Evolutionary conservation across 2,888 invertebrate genomes (phyloP).

Genomic region (Mystacides longicornis): DNA sequence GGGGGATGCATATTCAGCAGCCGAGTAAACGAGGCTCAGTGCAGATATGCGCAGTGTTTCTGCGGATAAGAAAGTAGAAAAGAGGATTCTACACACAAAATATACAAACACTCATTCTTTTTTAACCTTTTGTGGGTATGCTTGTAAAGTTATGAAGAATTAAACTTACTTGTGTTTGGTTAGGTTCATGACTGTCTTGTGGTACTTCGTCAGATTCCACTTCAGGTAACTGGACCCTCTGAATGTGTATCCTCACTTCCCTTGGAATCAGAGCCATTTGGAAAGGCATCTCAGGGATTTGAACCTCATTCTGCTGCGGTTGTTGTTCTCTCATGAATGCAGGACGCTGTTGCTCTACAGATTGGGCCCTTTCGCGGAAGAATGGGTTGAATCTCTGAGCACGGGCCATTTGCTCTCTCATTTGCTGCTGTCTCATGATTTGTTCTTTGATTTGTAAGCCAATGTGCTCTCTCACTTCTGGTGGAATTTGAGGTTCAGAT

Average conservation of each 20-base stretch:
- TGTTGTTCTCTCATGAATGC: slow-evolving; percentile 16
- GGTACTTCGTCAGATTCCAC: slow-evolving; percentile 23
- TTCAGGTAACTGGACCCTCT: slow-evolving; percentile 34
- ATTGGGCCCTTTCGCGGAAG: slow-evolving; percentile 31
- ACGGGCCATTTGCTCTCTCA: slow-evolving; percentile 33
- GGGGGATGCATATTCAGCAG: too few species aligned
- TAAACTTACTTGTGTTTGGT: slow-evolving; percentile 22
- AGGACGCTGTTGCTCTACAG: slow-evolving; percentile 9
- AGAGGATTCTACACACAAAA: too few species aligned
- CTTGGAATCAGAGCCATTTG: slow-evolving; percentile 35
- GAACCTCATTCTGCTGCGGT: slow-evolving; percentile 26
- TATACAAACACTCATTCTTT: too few species aligned
- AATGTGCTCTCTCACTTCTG: slow-evolving; percentile 20
- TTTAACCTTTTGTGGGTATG: too few species aligned
- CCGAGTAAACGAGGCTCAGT: too few species aligned
- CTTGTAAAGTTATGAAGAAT: too few species aligned
- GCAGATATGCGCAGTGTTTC: too few species aligned
- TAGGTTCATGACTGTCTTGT: slow-evolving; percentile 21
- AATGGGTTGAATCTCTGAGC: slow-evolving; percentile 14
- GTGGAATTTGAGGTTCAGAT: slow-evolving; percentile 1
- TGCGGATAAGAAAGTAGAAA: too few species aligned
- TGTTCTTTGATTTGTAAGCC: slow-evolving; percentile 26
- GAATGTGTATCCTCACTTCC: slow-evolving; percentile 48
- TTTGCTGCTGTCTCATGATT: slow-evolving; percentile 6
- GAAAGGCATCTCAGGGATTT: slow-evolving; percentile 31